These are phyloP conservation scores for Salpingus planirostris DNA, from an alignment of 2,888 invertebrate genomes.

Conservation along the genomic window DNA sequence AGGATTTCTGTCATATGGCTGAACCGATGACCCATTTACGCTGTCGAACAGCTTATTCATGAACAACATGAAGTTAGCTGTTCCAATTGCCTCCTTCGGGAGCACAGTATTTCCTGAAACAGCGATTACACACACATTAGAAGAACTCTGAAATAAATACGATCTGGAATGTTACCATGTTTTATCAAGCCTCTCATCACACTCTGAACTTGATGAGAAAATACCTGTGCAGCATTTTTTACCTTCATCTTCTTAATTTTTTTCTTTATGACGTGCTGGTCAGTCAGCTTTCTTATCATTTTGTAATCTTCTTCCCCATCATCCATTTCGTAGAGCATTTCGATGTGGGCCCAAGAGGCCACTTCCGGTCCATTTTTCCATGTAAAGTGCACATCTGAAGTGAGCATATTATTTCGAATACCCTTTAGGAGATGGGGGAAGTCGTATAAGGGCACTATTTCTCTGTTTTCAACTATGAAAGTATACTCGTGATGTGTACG, in stretches of 20 bases:
- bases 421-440: neutral
- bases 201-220: neutral
- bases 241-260: conserved; percentile 1
- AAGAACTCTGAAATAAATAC: neutral
- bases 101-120: neutral
- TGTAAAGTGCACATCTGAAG: neutral
- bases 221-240: neutral
- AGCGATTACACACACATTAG: neutral
- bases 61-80: conserved; percentile 1
- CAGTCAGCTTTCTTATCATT: neutral
- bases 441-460: neutral
- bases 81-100: neutral
- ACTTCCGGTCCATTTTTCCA: neutral
- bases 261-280: neutral
- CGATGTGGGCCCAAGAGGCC: neutral
- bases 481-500: neutral
- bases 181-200: neutral
- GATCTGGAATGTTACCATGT: neutral
- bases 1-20: neutral
- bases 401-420: conserved; percentile 1
- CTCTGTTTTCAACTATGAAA: neutral
- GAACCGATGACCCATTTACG: neutral
- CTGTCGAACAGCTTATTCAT: conserved; percentile 1
- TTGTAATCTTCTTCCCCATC: neutral
- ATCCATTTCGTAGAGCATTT: conserved; percentile 1